Base-by-base conservation (phyloP, 2,888 invertebrate species). In the Pseudococcus viburni region DNA sequence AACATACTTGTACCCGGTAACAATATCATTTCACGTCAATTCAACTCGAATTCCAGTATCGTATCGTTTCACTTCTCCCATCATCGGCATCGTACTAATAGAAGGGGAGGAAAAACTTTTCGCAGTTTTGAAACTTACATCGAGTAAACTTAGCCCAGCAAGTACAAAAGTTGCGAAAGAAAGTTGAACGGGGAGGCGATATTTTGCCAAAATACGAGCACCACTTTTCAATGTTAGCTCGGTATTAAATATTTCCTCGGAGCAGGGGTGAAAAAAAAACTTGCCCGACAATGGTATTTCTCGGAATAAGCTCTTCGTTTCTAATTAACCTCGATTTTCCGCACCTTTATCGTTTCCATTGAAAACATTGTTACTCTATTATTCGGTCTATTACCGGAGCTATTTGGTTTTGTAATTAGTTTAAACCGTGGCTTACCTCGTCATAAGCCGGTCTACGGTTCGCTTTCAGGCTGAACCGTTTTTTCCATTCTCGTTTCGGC, bases 381-480 rank as follows among this genome's bases (percentile, higher is more conserved):
- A 59, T 6, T 59, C 19, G 59, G 19, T 19, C 59, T 59, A 59
- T 59, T 59, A 59, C 9, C 19, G 59, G 59, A 59, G 26, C 59
- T 59, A 59, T 59, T 59, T 59, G 1, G 59, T 11, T 59, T 59
- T n/a, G 59, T 59, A 59, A 59, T 59, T 51, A 51, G 15, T 51
- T 51, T 15, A 51, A 15, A 51, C 19, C 8, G 19, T 59, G 59
- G 89, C 87, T 89, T 80, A 90, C 90, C 90, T 90, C 90, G 88
- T 90, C 90, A 87, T 90, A 89, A 12, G 90, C 51, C 26, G 90
- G 90, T 88, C 90, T 90, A 19, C 90, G 89, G 33, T 90, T 90
- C 85, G 89, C 90, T 84, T 90, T 89, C 77, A 90, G 89, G 73
- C 90, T 90, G 55, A 90, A 89, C 42, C 90, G 87, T 88, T 90